phyloP scores from a whole-genome alignment of 2,888 invertebrate genomes.

The Temnothorax rugatulus region DNA sequence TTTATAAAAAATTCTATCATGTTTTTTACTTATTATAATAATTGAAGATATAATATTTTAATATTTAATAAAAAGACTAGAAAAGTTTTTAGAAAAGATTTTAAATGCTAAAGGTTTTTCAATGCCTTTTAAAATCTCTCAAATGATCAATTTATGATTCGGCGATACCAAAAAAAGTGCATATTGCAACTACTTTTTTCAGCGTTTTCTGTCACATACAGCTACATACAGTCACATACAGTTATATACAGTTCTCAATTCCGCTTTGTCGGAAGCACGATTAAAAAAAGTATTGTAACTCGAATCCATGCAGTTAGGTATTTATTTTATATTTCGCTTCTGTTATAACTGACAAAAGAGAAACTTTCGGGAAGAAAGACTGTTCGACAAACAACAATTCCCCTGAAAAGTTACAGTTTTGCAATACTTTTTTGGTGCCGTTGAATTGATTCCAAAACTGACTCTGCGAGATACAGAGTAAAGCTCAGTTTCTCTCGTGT shows the following conservation, averaged over 20 bases:
- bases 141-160: constrained; percentile 1
- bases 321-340: constrained; percentile 6
- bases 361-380: neutral
- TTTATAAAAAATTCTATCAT: neutral
- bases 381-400: constrained; percentile 7
- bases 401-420: neutral
- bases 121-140: neutral
- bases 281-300: neutral
- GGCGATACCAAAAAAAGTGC: neutral
- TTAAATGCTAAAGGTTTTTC: neutral
- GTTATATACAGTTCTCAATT: neutral
- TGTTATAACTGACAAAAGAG: constrained; percentile 1
- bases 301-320: neutral
- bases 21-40: neutral
- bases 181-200: constrained; percentile 2
- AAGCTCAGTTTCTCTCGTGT: neutral
- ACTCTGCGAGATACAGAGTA: neutral
- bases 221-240: too few relatives aligned
- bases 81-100: neutral
- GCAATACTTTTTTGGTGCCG: constrained; percentile 1
- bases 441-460: constrained; percentile 32
- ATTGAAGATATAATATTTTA: neutral
- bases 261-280: neutral
- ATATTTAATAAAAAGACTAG: neutral
- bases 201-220: neutral